phyloP scores from a whole-genome alignment of 2,797 vertebrate species.

The Apogon talboti region DNA sequence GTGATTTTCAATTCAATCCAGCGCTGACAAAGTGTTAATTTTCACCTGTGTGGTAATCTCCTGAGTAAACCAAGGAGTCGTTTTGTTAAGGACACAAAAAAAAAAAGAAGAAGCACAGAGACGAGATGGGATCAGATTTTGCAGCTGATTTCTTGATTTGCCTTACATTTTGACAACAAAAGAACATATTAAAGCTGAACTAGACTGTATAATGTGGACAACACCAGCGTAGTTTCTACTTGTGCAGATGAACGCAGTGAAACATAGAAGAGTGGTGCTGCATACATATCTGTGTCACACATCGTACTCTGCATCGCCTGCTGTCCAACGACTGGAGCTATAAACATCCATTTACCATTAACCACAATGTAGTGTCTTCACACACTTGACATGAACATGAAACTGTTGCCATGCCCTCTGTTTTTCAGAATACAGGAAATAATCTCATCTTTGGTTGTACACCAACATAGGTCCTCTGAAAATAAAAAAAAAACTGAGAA shows the following conservation, averaged over 20 bases:
- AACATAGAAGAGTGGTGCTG: slow-evolving; percentile 3
- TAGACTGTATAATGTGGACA: not conserved
- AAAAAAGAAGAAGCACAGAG: slow-evolving; percentile 34
- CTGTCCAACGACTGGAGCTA: slow-evolving; percentile 45
- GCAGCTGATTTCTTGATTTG: not conserved
- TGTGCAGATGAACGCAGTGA: not conserved
- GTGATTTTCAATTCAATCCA: slow-evolving; percentile 8
- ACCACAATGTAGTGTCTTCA: slow-evolving; percentile 45
- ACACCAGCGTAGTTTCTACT: slow-evolving; percentile 17
- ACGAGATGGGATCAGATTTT: slow-evolving; percentile 28
- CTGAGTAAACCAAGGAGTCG: slow-evolving; percentile 35
- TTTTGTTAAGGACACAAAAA: slow-evolving; percentile 30
- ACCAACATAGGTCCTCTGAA: slow-evolving; percentile 19
- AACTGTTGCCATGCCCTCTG: slow-evolving; percentile 3
- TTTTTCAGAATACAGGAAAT: slow-evolving; percentile 58
- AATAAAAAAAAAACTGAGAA: not conserved
- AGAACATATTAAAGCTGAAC: not conserved
- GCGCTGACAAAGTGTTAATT: slow-evolving; percentile 4
- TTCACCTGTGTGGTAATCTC: slow-evolving; percentile 21
- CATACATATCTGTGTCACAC: slow-evolving; percentile 22
- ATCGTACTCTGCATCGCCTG: slow-evolving; percentile 14
- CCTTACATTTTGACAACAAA: too few relatives aligned
- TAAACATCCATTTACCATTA: slow-evolving; percentile 18
- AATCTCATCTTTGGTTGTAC: slow-evolving; percentile 60
- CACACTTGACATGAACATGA: slow-evolving; percentile 8